Conservation (phyloP, 2,113 vertebrate genomes). For the Podarcis muralis region DNA sequence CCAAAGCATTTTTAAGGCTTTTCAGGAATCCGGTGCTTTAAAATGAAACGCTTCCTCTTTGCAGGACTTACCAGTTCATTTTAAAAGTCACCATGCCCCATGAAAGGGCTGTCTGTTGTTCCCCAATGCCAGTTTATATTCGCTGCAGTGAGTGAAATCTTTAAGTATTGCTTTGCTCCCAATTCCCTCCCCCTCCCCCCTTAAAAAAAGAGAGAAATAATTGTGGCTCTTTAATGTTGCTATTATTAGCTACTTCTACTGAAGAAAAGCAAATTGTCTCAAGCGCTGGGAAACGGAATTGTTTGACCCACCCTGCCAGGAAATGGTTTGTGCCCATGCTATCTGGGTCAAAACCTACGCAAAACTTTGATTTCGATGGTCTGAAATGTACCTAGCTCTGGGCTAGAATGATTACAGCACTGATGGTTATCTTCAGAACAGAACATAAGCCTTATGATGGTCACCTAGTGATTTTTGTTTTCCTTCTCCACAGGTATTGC, state of each 20-base stretch:
- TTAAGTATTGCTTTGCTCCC: too few relatives aligned
- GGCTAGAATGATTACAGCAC: neutral
- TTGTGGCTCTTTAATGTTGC: neutral
- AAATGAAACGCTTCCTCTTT: neutral
- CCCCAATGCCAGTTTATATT: neutral
- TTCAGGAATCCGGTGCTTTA: neutral
- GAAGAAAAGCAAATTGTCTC: neutral
- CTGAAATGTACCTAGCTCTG: neutral
- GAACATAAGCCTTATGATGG: neutral
- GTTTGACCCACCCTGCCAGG: neutral
- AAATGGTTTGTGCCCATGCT: neutral
- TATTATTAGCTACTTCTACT: neutral
- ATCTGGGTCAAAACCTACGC: neutral
- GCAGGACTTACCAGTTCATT: neutral
- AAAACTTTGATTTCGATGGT: neutral
- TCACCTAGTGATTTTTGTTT: neutral
- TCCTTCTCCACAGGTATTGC: slow-evolving; percentile 53
- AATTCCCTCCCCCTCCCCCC: too few relatives aligned
- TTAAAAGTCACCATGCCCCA: neutral
- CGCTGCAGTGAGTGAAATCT: too few relatives aligned
- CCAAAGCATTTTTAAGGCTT: neutral
- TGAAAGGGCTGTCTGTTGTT: neutral
- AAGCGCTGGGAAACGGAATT: neutral
- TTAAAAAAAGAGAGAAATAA: too few relatives aligned
- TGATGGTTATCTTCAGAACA: neutral